These are phyloP conservation scores for Hippocampus zosterae DNA, from an alignment of 2,113 vertebrate genomes.

Conservation along the genomic window DNA sequence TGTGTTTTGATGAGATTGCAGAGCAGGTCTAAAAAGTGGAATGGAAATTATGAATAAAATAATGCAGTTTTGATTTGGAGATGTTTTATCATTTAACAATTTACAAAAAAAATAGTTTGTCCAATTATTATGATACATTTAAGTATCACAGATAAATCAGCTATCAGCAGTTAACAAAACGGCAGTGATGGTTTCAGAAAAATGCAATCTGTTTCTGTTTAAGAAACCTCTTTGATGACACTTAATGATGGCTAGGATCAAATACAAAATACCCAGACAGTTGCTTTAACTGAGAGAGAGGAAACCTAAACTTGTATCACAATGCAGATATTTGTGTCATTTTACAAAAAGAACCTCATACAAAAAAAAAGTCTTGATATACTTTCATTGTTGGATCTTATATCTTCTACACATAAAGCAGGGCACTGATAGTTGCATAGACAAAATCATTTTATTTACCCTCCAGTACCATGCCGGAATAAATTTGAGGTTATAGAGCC, in stretches of 20 bases:
- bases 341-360: neutral
- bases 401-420: neutral
- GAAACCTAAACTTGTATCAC: slow-evolving; percentile 16
- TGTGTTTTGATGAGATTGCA: neutral
- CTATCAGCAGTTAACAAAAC: too few species aligned
- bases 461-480: neutral
- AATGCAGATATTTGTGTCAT: neutral
- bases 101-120: too few species aligned
- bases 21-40: neutral
- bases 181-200: slow-evolving; percentile 12
- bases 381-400: neutral
- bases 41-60: neutral
- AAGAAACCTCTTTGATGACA: slow-evolving; percentile 9
- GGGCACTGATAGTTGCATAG: neutral
- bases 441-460: slow-evolving; percentile 3
- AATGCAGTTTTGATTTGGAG: neutral
- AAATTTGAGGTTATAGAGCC: slow-evolving; percentile 5
- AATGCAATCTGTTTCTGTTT: slow-evolving; percentile 34
- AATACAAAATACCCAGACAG: slow-evolving; percentile 4
- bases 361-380: neutral
- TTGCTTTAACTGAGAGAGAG: slow-evolving; percentile 13
- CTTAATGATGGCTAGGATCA: slow-evolving; percentile 4
- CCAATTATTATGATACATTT: too few species aligned
- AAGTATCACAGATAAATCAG: too few species aligned
- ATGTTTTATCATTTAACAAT: neutral